Evolutionary conservation across 2,888 invertebrate genomes (phyloP).

Genomic region (Chymomyza procnemis): DNA sequence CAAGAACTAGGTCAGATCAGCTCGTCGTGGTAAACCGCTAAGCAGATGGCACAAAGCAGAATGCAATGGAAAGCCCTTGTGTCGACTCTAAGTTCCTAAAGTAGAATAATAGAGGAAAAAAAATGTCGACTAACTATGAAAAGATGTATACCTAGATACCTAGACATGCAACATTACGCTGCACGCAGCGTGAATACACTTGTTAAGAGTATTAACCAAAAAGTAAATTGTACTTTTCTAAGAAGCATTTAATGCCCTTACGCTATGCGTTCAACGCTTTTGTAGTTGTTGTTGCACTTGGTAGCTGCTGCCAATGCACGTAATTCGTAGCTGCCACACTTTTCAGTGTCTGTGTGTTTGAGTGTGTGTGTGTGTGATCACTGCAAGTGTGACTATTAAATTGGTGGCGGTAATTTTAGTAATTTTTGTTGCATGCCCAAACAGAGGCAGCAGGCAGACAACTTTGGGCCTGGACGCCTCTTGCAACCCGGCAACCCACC

Average conservation of each 20-base stretch:
- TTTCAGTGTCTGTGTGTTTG: conserved; percentile 19
- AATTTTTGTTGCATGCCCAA: conserved; percentile 49
- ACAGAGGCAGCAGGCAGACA: conserved; percentile 28
- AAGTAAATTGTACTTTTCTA: conserved; percentile 59
- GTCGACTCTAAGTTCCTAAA: too few relatives aligned
- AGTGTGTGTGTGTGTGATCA: conserved; percentile 24
- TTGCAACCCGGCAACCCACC: background rate
- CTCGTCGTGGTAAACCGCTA: too few relatives aligned
- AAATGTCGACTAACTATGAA: too few relatives aligned
- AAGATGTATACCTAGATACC: too few relatives aligned
- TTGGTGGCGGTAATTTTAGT: conserved; percentile 73
- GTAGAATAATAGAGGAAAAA: too few relatives aligned
- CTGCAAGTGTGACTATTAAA: conserved; percentile 73
- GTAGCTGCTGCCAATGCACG: conserved; percentile 19
- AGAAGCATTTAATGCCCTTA: conserved; percentile 70
- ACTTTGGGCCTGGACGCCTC: background rate
- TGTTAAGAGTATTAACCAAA: conserved; percentile 6
- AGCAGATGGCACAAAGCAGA: too few relatives aligned
- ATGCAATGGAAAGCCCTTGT: too few relatives aligned
- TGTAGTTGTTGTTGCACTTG: conserved; percentile 40
- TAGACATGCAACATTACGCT: too few relatives aligned
- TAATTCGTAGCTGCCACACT: conserved; percentile 6
- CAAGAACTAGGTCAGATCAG: too few relatives aligned
- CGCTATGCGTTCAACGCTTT: background rate
- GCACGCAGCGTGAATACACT: background rate